Evolutionary conservation across 2,888 invertebrate genomes (phyloP).

Genomic region (Anticlea derivata): DNA sequence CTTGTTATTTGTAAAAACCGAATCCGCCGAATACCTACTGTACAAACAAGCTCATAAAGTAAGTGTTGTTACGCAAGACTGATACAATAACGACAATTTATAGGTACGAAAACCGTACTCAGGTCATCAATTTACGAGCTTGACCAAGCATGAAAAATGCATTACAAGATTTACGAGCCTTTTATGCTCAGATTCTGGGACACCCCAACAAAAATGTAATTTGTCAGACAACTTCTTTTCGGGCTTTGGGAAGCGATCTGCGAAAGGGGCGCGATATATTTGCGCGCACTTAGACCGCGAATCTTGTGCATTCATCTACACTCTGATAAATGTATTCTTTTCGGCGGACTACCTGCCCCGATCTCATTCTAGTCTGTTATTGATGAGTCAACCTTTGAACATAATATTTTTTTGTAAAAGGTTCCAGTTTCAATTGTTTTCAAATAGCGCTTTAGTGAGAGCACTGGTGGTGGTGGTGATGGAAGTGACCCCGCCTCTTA

Average conservation of each 20-base stretch:
- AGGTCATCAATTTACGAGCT: conserved; percentile 56
- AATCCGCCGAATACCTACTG: background rate
- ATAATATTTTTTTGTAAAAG: no score
- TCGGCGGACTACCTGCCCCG: conserved; percentile 18
- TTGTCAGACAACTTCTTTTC: conserved; percentile 48
- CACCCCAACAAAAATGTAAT: conserved; percentile 62
- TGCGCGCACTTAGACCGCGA: conserved; percentile 21
- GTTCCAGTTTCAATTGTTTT: no score
- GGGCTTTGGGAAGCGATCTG: conserved; percentile 46
- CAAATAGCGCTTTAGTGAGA: no score
- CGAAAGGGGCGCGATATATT: conserved; percentile 40
- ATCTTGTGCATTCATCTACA: conserved; percentile 27
- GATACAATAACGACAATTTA: conserved; percentile 32
- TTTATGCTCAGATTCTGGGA: conserved; percentile 59
- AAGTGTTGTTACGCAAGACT: conserved; percentile 14
- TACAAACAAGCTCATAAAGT: conserved; percentile 21
- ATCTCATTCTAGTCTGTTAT: no score
- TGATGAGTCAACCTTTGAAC: no score
- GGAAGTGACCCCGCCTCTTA: no score
- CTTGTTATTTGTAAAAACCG: conserved; percentile 2
- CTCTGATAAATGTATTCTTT: conserved; percentile 30
- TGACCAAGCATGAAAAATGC: conserved; percentile 67
- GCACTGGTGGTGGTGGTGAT: no score
- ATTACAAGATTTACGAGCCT: conserved; percentile 60
- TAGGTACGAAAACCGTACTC: conserved; percentile 34